Conservation (phyloP, 53 echinoderm and acorn worm species). For the Apostichopus leukothele region DNA sequence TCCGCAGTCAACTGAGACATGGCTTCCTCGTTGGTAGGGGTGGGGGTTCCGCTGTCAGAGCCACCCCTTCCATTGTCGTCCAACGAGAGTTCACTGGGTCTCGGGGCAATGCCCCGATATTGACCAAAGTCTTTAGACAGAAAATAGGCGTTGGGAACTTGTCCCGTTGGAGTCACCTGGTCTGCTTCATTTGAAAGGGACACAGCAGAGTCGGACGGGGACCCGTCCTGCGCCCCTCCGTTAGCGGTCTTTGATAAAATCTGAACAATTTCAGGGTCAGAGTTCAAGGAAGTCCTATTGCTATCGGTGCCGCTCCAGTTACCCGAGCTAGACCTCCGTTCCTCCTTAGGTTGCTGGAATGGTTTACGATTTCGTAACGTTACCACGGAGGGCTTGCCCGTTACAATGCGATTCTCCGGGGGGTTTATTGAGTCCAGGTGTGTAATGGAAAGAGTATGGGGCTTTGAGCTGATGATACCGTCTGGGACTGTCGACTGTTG, state of each 20-base stretch:
- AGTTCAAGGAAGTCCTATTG: slow-evolving; percentile 91
- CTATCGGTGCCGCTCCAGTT: slow-evolving; percentile 99
- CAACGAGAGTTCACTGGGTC: slow-evolving; percentile 17
- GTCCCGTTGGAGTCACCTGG: slow-evolving; percentile 52
- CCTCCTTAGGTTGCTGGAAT: slow-evolving; percentile 68
- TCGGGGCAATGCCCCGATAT: slow-evolving; percentile 3
- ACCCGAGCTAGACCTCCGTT: slow-evolving; percentile 93
- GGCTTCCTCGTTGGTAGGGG: slow-evolving; percentile 73
- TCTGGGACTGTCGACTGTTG: slow-evolving; percentile 63
- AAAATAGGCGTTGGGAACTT: slow-evolving; percentile 28
- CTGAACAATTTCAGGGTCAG: slow-evolving; percentile 65
- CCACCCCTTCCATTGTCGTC: neutral
- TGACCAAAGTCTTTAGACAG: slow-evolving; percentile 39
- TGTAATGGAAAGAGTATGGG: slow-evolving; percentile 64
- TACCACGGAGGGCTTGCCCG: slow-evolving; percentile 51
- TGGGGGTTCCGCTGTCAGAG: slow-evolving; percentile 67
- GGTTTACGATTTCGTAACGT: slow-evolving; percentile 67
- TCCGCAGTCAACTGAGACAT: slow-evolving; percentile 83
- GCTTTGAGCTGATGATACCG: slow-evolving; percentile 72
- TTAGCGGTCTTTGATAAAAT: slow-evolving; percentile 37
- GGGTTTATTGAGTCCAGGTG: slow-evolving; percentile 31
- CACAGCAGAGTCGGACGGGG: slow-evolving; percentile 97
- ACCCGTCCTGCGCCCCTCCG: slow-evolving; percentile 49
- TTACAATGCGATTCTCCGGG: neutral
- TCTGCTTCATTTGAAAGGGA: slow-evolving; percentile 82